Percentiles rank a stretch among this genome's conserved stretches.
phyloP scores from a whole-genome alignment of 2,797 vertebrate species.

The Lacerta agilis region DNA sequence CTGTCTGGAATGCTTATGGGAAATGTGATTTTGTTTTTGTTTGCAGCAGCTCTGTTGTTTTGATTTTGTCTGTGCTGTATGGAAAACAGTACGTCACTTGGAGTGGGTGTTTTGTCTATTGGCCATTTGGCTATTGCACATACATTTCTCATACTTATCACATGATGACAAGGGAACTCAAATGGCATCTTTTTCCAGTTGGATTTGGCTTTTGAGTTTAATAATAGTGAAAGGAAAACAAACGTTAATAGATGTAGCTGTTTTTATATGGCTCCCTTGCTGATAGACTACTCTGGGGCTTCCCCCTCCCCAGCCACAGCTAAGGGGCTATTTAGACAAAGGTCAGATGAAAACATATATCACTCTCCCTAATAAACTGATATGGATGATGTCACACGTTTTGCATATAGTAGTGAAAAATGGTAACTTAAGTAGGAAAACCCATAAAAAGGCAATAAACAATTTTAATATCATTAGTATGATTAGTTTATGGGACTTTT shows the following conservation, averaged over 20 bases:
- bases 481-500: conserved; percentile 71
- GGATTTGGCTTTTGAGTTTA: conserved; percentile 80
- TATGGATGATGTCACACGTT: conserved; percentile 75
- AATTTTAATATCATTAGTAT: conserved; percentile 72
- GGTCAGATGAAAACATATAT: conserved; percentile 78
- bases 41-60: conserved; percentile 86
- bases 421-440: conserved; percentile 77
- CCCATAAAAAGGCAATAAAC: conserved; percentile 80
- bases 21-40: conserved; percentile 88
- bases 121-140: conserved; percentile 84
- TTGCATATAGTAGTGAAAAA: conserved; percentile 81
- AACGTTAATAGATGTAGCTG: conserved; percentile 79
- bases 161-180: conserved; percentile 83
- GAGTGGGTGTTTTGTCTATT: conserved; percentile 86
- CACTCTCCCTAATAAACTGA: conserved; percentile 78
- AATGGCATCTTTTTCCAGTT: conserved; percentile 80
- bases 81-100: conserved; percentile 86
- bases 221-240: conserved; percentile 81
- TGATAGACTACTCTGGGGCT: conserved; percentile 64
- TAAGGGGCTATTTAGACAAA: conserved; percentile 73
- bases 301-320: conserved; percentile 45
- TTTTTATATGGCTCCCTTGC: conserved; percentile 69
- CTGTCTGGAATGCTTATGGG: conserved; percentile 87
- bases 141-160: conserved; percentile 84
- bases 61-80: conserved; percentile 86